Percentiles rank a stretch among this genome's conserved stretches.
Conservation (phyloP, 2,797 vertebrate genomes). For the Argentina silus region DNA sequence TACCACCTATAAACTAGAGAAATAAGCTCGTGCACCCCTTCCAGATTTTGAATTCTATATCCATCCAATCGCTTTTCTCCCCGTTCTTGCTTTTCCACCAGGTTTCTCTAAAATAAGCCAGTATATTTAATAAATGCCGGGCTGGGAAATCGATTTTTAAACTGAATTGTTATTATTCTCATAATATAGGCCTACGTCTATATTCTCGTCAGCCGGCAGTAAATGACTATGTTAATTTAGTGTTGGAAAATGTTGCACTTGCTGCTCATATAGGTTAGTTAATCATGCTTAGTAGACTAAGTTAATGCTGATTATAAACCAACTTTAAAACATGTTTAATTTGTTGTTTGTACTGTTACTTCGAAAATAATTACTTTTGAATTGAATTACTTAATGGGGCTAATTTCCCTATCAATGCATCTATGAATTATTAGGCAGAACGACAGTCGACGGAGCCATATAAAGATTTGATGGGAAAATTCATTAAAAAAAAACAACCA, state of each 20-base stretch:
- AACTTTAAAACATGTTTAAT: background rate
- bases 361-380: background rate
- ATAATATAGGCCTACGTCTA: background rate
- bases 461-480: background rate
- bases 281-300: too few relatives aligned
- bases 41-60: background rate
- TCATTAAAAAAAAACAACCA: background rate
- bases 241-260: background rate
- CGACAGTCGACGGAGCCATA: background rate
- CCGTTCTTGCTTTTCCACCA: background rate
- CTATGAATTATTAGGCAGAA: background rate
- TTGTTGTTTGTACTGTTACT: background rate
- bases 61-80: background rate
- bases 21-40: background rate
- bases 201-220: background rate
- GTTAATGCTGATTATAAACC: background rate
- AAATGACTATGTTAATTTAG: background rate
- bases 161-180: background rate
- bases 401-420: background rate
- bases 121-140: background rate
- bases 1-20: background rate
- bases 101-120: background rate
- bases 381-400: conserved; percentile 1
- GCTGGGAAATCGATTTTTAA: background rate
- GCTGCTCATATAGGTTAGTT: background rate